Percentiles rank a stretch among this genome's conserved stretches.
Conservation (phyloP, 2,113 vertebrate species). For the Pedionomus torquatus region DNA sequence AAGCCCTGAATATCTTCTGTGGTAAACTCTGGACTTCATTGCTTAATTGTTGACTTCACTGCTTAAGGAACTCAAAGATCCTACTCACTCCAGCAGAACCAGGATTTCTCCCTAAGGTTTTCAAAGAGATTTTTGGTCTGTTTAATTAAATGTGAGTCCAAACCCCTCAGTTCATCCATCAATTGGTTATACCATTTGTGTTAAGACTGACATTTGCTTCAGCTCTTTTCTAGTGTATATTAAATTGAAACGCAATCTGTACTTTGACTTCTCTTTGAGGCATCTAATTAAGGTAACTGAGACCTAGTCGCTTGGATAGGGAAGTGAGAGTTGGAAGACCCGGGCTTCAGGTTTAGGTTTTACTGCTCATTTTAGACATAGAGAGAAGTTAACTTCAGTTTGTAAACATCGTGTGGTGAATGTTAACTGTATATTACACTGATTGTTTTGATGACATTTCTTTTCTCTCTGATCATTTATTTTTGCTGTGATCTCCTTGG, state of each 20-base stretch:
- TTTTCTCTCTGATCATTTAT: neutral
- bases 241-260: neutral
- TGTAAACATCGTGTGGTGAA: neutral
- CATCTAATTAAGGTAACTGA: neutral
- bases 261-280: neutral
- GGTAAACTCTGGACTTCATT: constrained; percentile 16
- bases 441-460: neutral
- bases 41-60: constrained; percentile 18
- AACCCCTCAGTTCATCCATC: neutral
- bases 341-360: neutral
- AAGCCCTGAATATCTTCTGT: neutral
- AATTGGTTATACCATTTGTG: neutral
- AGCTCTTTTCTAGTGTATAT: neutral
- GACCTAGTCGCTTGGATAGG: neutral
- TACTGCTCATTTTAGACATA: neutral
- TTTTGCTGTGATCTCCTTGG: neutral
- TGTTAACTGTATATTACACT: neutral
- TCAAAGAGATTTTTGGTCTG: neutral
- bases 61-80: constrained; percentile 6
- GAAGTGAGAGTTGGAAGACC: neutral
- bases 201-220: neutral
- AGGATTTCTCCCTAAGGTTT: constrained; percentile 9
- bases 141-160: neutral
- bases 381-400: neutral
- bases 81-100: neutral